Evolutionary conservation across 2,113 vertebrate species (phyloP).

Genomic region (Dromas ardeola): DNA sequence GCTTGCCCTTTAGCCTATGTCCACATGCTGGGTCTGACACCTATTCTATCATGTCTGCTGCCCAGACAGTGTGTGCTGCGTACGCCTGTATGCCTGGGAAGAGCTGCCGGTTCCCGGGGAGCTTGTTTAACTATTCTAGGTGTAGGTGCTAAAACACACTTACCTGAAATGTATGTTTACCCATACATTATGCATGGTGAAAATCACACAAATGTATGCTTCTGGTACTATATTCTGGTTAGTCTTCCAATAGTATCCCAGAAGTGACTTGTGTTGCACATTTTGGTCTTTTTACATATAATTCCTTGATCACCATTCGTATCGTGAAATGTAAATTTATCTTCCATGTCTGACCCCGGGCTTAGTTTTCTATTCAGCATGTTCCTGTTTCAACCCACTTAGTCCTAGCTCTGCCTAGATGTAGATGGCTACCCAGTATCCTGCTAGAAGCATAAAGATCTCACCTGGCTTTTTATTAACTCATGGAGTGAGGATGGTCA

Average conservation of each 20-base stretch:
- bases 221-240: not conserved
- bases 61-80: not conserved
- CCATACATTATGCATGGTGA: not conserved
- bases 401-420: not conserved
- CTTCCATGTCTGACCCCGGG: not conserved
- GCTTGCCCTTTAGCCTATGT: not conserved
- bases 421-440: not conserved
- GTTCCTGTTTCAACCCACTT: not conserved
- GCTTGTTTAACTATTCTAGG: not conserved
- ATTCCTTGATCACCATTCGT: not conserved
- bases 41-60: not conserved
- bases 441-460: not conserved
- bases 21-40: not conserved
- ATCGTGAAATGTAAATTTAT: not conserved
- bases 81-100: rapidly evolving
- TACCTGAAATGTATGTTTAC: not conserved
- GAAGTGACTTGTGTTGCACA: not conserved
- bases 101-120: not conserved
- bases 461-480: not conserved
- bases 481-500: not conserved
- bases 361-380: not conserved
- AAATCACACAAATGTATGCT: not conserved
- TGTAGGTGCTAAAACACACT: not conserved
- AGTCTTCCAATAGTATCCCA: not conserved
- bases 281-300: not conserved